Conservation (phyloP, 2,888 invertebrate species). For the Plutella xylostella region DNA sequence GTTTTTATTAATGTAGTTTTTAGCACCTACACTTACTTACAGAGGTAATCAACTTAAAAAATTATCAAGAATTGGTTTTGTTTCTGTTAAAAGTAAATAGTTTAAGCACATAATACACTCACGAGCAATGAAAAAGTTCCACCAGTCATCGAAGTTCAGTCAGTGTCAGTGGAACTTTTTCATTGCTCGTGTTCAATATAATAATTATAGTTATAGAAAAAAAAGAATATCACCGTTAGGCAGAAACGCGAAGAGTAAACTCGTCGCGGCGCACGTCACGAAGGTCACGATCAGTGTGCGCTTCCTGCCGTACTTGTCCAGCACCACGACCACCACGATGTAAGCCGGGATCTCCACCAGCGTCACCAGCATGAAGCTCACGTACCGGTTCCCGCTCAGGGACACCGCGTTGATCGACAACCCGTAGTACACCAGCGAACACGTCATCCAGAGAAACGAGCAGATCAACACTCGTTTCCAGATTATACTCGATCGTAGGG, state of each 20-base stretch:
- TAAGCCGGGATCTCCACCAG: slow-evolving; percentile 81
- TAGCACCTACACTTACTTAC: too few species aligned
- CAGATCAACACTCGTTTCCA: slow-evolving; percentile 73
- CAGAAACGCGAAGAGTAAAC: slow-evolving; percentile 72
- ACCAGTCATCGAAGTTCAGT: too few species aligned
- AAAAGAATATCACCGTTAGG: slow-evolving; percentile 51
- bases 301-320: slow-evolving; percentile 76
- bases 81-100: too few species aligned
- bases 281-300: slow-evolving; percentile 72
- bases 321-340: slow-evolving; percentile 72
- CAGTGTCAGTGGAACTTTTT: too few species aligned
- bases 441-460: slow-evolving; percentile 83
- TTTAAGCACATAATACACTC: too few species aligned
- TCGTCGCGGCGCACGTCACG: slow-evolving; percentile 71
- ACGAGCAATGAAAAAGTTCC: too few species aligned
- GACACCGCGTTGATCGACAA: slow-evolving; percentile 82
- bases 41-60: too few species aligned
- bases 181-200: too few species aligned
- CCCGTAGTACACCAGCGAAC: slow-evolving; percentile 84
- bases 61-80: too few species aligned
- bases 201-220: background rate
- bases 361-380: slow-evolving; percentile 78
- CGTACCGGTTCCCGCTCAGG: slow-evolving; percentile 78
- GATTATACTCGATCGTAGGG: slow-evolving; percentile 67
- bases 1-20: too few species aligned